phyloP scores from a whole-genome alignment of 2,888 invertebrate species.

The Zygaena filipendulae region DNA sequence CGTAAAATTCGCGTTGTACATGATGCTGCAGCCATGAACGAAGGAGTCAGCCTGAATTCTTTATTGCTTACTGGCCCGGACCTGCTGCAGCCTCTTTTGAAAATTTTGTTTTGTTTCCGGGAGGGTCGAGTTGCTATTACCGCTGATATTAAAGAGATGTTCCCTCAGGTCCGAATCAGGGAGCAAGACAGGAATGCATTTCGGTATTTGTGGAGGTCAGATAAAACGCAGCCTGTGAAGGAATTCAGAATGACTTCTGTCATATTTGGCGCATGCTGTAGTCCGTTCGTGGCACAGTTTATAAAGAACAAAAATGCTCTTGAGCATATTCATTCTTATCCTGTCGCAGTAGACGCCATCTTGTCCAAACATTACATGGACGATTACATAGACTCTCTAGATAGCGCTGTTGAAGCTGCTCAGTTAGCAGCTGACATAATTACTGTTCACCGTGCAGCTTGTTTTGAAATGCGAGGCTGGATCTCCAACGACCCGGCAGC shows the following conservation, averaged over 20 bases:
- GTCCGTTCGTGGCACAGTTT: conserved; percentile 11
- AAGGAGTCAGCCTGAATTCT: conserved; percentile 18
- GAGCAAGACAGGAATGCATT: conserved; percentile 10
- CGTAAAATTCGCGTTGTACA: conserved; percentile 21
- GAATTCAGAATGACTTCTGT: too few relatives aligned
- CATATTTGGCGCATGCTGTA: conserved; percentile 13
- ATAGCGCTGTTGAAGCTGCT: background rate
- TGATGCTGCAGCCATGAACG: conserved; percentile 19
- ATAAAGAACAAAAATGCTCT: conserved; percentile 15
- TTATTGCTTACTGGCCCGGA: conserved; percentile 23
- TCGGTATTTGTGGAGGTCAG: conserved; percentile 8
- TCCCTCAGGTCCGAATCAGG: conserved; percentile 10
- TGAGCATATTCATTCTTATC: conserved; percentile 1
- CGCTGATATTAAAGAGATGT: conserved; percentile 9
- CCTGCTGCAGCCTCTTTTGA: conserved; percentile 21
- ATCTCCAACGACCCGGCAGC: conserved; percentile 1
- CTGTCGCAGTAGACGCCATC: conserved; percentile 7
- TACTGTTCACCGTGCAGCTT: conserved; percentile 2
- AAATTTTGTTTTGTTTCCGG: conserved; percentile 10
- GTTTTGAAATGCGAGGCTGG: conserved; percentile 5
- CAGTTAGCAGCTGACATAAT: conserved; percentile 3
- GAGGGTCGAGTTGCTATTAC: conserved; percentile 2
- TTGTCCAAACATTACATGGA: conserved; percentile 8
- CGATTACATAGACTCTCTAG: conserved; percentile 7
- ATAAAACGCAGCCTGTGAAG: too few relatives aligned